Percentiles rank a stretch among this genome's conserved stretches.
Conservation (phyloP, 1,140 invertebrate species). For the Drosophila tsacasi region DNA sequence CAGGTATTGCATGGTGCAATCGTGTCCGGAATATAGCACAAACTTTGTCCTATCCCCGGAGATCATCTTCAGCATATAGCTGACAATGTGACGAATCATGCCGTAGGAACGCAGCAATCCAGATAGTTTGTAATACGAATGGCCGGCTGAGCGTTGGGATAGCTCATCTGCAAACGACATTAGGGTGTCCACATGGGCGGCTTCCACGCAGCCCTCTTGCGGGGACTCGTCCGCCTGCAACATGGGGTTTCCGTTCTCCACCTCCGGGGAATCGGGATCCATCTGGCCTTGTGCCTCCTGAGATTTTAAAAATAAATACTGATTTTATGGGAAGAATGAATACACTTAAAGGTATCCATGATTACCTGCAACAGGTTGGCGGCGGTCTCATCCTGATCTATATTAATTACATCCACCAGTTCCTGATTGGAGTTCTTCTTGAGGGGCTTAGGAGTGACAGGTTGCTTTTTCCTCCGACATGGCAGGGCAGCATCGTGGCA, state of each 20-base stretch:
- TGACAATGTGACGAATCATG: constrained; percentile 91
- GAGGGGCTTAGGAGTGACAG: constrained; percentile 19
- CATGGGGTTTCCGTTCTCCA: constrained; percentile 39
- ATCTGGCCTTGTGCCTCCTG: constrained; percentile 19
- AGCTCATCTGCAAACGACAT: constrained; percentile 92
- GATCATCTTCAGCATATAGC: constrained; percentile 91
- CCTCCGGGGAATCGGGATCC: constrained; percentile 30
- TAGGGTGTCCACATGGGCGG: constrained; percentile 89
- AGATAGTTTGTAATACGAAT: constrained; percentile 88
- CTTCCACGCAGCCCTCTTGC: constrained; percentile 74
- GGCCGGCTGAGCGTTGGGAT: constrained; percentile 88
- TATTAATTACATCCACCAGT: constrained; percentile 82
- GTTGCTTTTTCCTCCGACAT: constrained; percentile 86
- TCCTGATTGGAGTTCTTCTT: constrained; percentile 70
- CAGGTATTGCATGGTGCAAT: constrained; percentile 94
- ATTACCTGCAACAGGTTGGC: constrained; percentile 44
- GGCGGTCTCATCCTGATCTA: constrained; percentile 79
- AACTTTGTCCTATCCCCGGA: constrained; percentile 92
- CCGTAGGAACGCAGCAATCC: constrained; percentile 92
- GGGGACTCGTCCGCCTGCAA: constrained; percentile 19
- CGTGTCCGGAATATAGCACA: constrained; percentile 95
- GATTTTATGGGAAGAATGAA: background rate
- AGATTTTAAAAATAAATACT: background rate
- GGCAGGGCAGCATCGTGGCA: constrained; percentile 93
- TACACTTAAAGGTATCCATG: too few species aligned